phyloP scores from a whole-genome alignment of 2,888 invertebrate genomes.

The Tinea trinotella region DNA sequence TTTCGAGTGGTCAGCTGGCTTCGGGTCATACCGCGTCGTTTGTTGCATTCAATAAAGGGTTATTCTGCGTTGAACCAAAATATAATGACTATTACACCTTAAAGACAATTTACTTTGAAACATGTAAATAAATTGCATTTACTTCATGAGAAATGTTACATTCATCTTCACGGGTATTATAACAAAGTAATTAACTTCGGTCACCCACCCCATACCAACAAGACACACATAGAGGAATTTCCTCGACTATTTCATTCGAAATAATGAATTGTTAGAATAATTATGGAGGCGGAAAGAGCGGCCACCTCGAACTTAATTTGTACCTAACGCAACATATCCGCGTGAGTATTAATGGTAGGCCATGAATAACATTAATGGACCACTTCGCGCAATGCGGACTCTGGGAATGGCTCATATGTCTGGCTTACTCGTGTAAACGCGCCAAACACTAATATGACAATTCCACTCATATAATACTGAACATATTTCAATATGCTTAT shows the following conservation, averaged over 20 bases:
- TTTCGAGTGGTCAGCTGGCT: neutral
- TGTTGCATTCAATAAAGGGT: neutral
- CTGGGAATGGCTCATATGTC: conserved; percentile 60
- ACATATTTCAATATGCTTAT: conserved; percentile 19
- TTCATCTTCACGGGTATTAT: neutral
- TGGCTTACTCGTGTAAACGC: conserved; percentile 61
- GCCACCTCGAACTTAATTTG: conserved; percentile 18
- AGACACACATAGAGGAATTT: neutral
- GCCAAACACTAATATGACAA: conserved; percentile 61
- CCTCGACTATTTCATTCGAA: conserved; percentile 1
- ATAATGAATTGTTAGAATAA: conserved; percentile 8
- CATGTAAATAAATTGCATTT: too few species aligned
- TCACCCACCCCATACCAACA: neutral
- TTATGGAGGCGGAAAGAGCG: conserved; percentile 3
- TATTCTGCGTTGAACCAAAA: neutral
- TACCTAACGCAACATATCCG: conserved; percentile 18
- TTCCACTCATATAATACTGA: conserved; percentile 26
- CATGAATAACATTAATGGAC: conserved; percentile 51
- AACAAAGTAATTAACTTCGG: neutral
- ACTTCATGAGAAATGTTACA: neutral
- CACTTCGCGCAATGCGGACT: conserved; percentile 49
- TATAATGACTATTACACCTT: neutral
- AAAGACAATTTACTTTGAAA: too few species aligned
- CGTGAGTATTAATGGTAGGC: conserved; percentile 43
- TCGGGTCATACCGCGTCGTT: neutral